Evolutionary conservation across 1,140 invertebrate genomes (phyloP).

Genomic region (Sinonovacula constricta): DNA sequence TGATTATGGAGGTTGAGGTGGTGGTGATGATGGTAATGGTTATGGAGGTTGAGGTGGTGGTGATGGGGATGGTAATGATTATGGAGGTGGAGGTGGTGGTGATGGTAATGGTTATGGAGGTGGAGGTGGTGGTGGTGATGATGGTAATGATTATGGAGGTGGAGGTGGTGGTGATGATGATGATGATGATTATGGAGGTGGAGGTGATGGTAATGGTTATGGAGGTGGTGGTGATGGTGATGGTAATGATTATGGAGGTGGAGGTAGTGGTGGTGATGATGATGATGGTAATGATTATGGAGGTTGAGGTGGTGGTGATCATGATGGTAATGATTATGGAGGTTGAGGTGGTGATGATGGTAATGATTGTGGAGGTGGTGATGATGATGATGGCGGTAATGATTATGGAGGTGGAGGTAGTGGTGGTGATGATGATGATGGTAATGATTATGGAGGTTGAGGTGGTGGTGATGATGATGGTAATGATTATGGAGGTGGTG

Average conservation of each 20-base stretch:
- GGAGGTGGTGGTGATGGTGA: constrained; percentile 7
- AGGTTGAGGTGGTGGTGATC: neutral
- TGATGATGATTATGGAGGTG: no score
- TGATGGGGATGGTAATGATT: neutral
- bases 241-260: no score
- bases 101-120: neutral
- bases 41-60: neutral
- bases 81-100: neutral
- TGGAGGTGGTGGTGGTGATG: neutral
- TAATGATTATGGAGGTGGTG: no score
- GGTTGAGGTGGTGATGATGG: neutral
- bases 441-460: no score
- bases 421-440: neutral
- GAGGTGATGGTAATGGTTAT: no score
- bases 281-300: neutral
- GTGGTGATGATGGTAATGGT: constrained; percentile 3
- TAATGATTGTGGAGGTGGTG: neutral
- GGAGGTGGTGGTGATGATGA: neutral
- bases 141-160: neutral
- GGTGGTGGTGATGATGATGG: no score
- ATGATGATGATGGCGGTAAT: neutral
- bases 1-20: neutral
- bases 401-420: neutral
- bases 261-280: neutral
- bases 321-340: neutral